A percentile compares a stretch with the other conserved stretches of the same genome.
Conservation (phyloP, 37 sponge, comb jelly and placozoan species). For the Lycopodina hypogea region DNA sequence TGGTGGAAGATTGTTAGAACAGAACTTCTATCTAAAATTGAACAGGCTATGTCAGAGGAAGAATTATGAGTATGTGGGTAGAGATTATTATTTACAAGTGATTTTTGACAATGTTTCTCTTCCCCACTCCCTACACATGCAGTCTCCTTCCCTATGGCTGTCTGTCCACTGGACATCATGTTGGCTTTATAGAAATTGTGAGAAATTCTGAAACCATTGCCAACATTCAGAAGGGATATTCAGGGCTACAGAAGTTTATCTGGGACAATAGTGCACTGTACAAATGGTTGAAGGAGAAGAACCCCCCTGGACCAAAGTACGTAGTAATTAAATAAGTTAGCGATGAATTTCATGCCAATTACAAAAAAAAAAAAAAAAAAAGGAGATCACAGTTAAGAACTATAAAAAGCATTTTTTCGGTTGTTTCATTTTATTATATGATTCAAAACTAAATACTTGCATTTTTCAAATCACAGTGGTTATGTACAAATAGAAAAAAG, state of each 20-base stretch:
- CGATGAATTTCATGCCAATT: no score
- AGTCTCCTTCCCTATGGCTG: constrained; percentile 82
- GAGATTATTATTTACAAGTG: not conserved
- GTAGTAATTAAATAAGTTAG: no score
- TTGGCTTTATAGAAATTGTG: constrained; percentile 84
- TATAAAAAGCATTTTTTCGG: no score
- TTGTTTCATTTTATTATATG: no score
- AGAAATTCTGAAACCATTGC: constrained; percentile 82
- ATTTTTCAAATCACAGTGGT: no score
- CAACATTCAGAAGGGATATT: constrained; percentile 75
- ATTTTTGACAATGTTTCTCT: no score
- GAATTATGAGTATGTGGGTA: not conserved
- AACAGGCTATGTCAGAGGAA: not conserved
- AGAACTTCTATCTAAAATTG: no score
- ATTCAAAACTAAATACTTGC: no score
- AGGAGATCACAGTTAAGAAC: no score
- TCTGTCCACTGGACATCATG: constrained; percentile 70
- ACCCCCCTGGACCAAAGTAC: constrained; percentile 64
- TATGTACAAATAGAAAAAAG: no score
- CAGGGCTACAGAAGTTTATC: constrained; percentile 29
- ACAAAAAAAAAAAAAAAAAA: no score
- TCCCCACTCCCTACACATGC: not conserved
- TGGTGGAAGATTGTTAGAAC: no score
- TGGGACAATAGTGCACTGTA: constrained; percentile 77
- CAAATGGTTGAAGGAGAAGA: constrained; percentile 87